Evolutionary conservation across 1,140 invertebrate genomes (phyloP), one percentile per base, ranked within the genome.

Genomic region (Eumaeus atala): DNA sequence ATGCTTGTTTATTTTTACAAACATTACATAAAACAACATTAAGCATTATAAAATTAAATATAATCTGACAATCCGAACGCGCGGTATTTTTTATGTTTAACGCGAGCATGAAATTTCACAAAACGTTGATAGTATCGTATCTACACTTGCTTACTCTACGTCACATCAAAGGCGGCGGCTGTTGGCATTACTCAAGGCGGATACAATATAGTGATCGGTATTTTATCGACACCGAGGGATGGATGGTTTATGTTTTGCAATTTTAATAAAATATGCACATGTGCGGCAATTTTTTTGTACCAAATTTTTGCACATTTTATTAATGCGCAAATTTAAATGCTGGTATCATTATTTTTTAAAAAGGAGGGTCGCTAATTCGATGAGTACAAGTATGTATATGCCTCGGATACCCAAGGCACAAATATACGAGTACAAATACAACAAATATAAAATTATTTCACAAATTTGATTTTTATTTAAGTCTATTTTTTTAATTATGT

Each of bases 181-280:
- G 65, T 72, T 56, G 61, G 48, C 65, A 67, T 70, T 65, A 69
- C 66, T 77, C 69, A 74, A 61, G 58, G 48, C 56, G 49, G 61
- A 68, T 77, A 75, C 69, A 75, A 75, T 76, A 76, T 76, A 70
- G 61, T 64, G 71, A 74, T 71, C 69, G 63, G 63, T 70, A 66
- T 68, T 77, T 77, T 77, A 76, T 77, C 58, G 70, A 56, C 57
- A 59, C 51, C 38, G 48, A 36, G 70, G 72, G 67, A 72, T 65
- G 54, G 51, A 54, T 49, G 44, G 53, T 63, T 55, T 61, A 62
- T 62, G 57, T 40, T 67, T 66, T 64, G 66, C 58, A 68, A 60
- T 68, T 66, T 68, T 68, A 64, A 66, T 71, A 57, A 64, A 67
- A 61, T 56, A 66, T 66, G 54, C 57, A 55, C 28, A 12, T 28